Percentiles rank a stretch among this genome's conserved stretches.
Conservation (phyloP, 2,113 vertebrate species). For the Echinops telfairi region DNA sequence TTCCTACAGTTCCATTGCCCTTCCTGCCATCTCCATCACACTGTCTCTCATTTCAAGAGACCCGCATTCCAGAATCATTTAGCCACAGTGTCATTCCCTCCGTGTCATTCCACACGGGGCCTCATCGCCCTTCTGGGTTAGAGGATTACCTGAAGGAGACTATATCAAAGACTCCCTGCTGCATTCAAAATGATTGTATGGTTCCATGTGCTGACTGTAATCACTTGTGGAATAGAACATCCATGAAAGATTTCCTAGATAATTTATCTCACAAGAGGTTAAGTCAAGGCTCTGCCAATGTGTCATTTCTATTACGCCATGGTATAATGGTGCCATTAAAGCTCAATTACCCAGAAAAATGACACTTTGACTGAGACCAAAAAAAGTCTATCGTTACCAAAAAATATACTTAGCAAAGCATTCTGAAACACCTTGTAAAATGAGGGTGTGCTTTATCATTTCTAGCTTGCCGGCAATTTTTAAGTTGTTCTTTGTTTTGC, state of each 20-base stretch:
- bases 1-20: background rate
- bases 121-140: background rate
- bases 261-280: background rate
- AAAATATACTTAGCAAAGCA: slow-evolving; percentile 13
- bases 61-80: background rate
- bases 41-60: background rate
- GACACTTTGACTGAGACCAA: background rate
- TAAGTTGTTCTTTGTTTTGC: background rate
- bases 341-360: background rate
- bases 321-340: background rate
- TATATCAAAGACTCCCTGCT: background rate
- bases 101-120: background rate
- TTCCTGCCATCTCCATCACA: background rate
- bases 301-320: slow-evolving; percentile 13
- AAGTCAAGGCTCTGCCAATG: slow-evolving; percentile 30
- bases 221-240: background rate
- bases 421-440: slow-evolving; percentile 11
- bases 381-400: background rate
- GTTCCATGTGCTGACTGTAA: background rate
- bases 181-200: background rate
- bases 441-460: background rate
- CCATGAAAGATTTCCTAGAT: background rate
- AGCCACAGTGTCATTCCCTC: background rate
- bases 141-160: background rate
- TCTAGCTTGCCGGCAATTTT: background rate